Base-by-base conservation (phyloP, 1,140 invertebrate species). In the Dendroctonus valens region DNA sequence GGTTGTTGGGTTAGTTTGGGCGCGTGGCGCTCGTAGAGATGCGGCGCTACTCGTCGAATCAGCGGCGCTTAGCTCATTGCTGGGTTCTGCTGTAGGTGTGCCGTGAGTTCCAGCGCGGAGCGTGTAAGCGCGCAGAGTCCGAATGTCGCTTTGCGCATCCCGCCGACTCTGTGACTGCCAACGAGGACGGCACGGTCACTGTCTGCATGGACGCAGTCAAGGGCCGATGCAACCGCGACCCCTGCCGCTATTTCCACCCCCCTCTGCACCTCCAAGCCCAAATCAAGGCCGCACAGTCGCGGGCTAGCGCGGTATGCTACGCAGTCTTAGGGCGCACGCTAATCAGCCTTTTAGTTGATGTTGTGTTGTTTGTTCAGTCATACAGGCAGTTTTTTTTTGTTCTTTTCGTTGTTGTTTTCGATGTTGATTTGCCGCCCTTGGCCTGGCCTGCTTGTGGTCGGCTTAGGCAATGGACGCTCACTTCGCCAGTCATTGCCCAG, bases 151-250 rank as follows among this genome's bases (percentile, higher is more conserved):
- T 93, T 88, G 94, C 95, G 83, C 95, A 97, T 87, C 94, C 94
- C 84, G 90, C 93, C 83, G 91, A 94, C 83, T 89, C 91, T 84
- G 91, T 93, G 85, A 91, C 86, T 81, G 90, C 92, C 85, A 91
- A 91, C 84, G 91, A 93, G 84, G 93, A 95, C 87, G 93, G 93
- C 87, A 91, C 90, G 85, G 91, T 96, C 85, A 96, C 93, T 85
- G 94, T 97, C 87, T 97, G 94, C 92, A 96, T 97, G 93, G 94
- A 97, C 88, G 93, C 93, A 87, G 91, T 96, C 86, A 96, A 96
- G 88, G 92, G 92, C 84, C 90, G 92, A 86, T 95, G 93, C 89
- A 89, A 91, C 87, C 91, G 92, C 86, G 91, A 93, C 85, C 91
- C 91, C 86, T 95, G 93, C 90, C 91, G 92, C 89, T 95, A 94